These are phyloP conservation scores for Batillaria attramentaria DNA, from an alignment of 1,140 invertebrate genomes.

Conservation along the genomic window DNA sequence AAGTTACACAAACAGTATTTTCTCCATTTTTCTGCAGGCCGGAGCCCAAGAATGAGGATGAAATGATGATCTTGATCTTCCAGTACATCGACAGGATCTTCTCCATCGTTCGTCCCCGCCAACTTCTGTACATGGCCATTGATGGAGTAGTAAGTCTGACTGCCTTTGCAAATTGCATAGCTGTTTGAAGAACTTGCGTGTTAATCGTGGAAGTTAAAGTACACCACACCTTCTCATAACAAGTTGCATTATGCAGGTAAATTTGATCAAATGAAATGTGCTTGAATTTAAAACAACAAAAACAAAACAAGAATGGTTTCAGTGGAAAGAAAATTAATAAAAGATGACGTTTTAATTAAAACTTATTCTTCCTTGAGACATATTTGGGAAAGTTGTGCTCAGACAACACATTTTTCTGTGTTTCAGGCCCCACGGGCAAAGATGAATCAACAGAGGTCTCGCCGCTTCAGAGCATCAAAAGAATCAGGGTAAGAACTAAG, in stretches of 20 bases:
- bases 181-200: too few relatives aligned
- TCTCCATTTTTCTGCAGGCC: conserved; percentile 77
- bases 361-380: too few relatives aligned
- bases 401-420: too few relatives aligned
- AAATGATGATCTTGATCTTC: conserved; percentile 99
- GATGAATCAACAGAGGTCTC: conserved; percentile 99
- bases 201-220: too few relatives aligned
- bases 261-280: too few relatives aligned
- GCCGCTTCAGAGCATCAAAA: conserved; percentile 96
- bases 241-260: too few relatives aligned
- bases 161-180: background rate
- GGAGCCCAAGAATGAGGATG: conserved; percentile 98
- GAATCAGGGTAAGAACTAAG: conserved; percentile 80
- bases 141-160: conserved; percentile 90
- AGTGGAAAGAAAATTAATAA: too few relatives aligned
- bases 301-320: too few relatives aligned
- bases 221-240: too few relatives aligned
- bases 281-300: too few relatives aligned
- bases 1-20: background rate
- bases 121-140: conserved; percentile 99
- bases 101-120: conserved; percentile 93
- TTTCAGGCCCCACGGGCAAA: conserved; percentile 96
- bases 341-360: too few relatives aligned
- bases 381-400: too few relatives aligned
- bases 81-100: conserved; percentile 98